These are phyloP conservation scores for Limnephilus auricula DNA, from an alignment of 2,888 invertebrate genomes.

Conservation along the genomic window DNA sequence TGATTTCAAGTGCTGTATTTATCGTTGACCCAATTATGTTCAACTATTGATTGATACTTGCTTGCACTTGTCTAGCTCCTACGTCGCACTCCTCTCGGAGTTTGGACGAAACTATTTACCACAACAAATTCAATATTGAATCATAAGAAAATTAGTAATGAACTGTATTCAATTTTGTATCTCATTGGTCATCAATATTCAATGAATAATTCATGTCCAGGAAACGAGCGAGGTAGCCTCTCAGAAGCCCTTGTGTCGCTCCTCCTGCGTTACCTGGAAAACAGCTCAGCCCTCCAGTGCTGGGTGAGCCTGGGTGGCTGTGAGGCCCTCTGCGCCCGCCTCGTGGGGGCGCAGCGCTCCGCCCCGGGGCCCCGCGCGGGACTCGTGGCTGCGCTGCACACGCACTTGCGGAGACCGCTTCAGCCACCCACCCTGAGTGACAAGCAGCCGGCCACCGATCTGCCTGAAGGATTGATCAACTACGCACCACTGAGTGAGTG, in stretches of 20 bases:
- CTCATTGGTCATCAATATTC: background rate
- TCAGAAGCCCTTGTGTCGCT: constrained; percentile 93
- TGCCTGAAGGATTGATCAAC: constrained; percentile 88
- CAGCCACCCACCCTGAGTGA: constrained; percentile 76
- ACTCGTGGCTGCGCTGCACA: constrained; percentile 82
- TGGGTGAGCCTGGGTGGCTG: constrained; percentile 88
- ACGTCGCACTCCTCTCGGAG: too few relatives aligned
- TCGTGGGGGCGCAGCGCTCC: constrained; percentile 85
- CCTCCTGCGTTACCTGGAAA: constrained; percentile 87
- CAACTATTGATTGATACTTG: too few relatives aligned
- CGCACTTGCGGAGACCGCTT: constrained; percentile 78
- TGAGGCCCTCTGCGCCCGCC: constrained; percentile 86
- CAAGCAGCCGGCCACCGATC: constrained; percentile 74
- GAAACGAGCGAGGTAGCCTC: constrained; percentile 72
- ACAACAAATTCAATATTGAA: too few relatives aligned
- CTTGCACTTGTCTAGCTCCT: too few relatives aligned
- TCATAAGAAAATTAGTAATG: background rate
- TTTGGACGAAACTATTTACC: too few relatives aligned
- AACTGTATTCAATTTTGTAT: background rate
- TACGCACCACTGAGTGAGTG: constrained; percentile 90
- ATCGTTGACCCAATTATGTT: too few relatives aligned
- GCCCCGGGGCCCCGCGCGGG: constrained; percentile 84
- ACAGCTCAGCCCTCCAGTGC: constrained; percentile 84
- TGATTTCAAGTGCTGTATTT: too few relatives aligned
- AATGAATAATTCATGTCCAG: constrained; percentile 7